Evolutionary conservation across 2,888 invertebrate genomes (phyloP).

Genomic region (Thereva unica): DNA sequence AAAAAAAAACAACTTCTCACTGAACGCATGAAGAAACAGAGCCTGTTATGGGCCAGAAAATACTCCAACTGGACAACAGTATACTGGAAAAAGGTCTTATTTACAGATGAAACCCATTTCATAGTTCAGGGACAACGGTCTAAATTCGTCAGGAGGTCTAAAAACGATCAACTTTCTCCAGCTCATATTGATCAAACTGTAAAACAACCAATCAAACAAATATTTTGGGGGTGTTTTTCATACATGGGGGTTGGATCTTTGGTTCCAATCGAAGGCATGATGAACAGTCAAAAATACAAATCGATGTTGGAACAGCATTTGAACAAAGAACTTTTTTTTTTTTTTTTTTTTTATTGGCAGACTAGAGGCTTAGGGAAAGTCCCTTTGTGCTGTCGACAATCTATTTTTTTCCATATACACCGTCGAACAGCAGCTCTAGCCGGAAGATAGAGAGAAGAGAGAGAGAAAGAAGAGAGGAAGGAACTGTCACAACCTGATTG

Average conservation of each 20-base stretch:
- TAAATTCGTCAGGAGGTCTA: neutral
- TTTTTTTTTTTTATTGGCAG: no score
- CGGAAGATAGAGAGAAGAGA: no score
- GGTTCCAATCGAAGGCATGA: slow-evolving; percentile 10
- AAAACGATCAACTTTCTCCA: neutral
- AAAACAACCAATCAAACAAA: slow-evolving; percentile 17
- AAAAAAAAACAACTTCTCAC: no score
- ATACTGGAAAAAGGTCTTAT: slow-evolving; percentile 8
- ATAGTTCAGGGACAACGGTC: slow-evolving; percentile 20
- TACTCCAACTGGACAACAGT: neutral
- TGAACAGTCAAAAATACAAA: slow-evolving; percentile 16
- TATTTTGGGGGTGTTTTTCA: slow-evolving; percentile 19
- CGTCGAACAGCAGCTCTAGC: no score
- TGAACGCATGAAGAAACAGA: neutral
- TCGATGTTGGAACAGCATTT: no score
- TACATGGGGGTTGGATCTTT: slow-evolving; percentile 1
- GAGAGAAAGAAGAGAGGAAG: no score
- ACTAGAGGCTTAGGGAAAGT: no score
- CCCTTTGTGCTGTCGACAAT: no score
- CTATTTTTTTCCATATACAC: no score
- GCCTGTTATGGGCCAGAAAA: slow-evolving; percentile 7
- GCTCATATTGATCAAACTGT: slow-evolving; percentile 13
- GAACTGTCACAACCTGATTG: no score
- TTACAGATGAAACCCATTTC: slow-evolving; percentile 11
- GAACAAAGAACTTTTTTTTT: slow-evolving; percentile 8